phyloP scores from a whole-genome alignment of 2,113 vertebrate genomes.

The Psephotus haematonotus region DNA sequence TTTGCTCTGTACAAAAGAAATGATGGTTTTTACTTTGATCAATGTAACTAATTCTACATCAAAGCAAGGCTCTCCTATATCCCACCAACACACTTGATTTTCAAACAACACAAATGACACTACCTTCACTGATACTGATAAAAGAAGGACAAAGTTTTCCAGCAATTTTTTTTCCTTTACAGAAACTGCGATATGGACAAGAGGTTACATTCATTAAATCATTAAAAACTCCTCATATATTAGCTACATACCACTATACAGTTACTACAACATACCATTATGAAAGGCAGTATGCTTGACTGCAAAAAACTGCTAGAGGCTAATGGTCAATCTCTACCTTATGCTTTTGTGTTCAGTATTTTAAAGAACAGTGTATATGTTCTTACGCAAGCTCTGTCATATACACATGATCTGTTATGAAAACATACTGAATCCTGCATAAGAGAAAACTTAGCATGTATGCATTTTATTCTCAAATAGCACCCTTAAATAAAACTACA shows the following conservation, averaged over 20 bases:
- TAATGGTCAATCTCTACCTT: background rate
- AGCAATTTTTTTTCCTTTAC: background rate
- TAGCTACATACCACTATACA: background rate
- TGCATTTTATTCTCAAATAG: background rate
- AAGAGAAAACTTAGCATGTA: background rate
- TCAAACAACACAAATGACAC: background rate
- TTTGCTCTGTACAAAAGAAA: background rate
- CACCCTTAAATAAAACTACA: background rate
- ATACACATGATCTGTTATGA: background rate
- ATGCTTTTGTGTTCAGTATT: background rate
- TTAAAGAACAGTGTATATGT: background rate
- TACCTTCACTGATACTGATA: background rate
- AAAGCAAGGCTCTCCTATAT: background rate
- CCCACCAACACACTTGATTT: background rate
- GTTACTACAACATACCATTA: background rate
- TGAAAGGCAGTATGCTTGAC: background rate
- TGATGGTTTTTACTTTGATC: background rate
- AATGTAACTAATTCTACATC: background rate
- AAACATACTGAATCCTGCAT: background rate
- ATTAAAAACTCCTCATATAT: background rate
- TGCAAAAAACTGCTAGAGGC: background rate
- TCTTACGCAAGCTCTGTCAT: background rate
- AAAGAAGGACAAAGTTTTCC: background rate
- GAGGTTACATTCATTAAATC: background rate
- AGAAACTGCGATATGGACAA: background rate